Percentiles rank a stretch among this genome's conserved stretches.
phyloP scores from a whole-genome alignment of 2,888 invertebrate species.

The Heteromyza rotundicornis region DNA sequence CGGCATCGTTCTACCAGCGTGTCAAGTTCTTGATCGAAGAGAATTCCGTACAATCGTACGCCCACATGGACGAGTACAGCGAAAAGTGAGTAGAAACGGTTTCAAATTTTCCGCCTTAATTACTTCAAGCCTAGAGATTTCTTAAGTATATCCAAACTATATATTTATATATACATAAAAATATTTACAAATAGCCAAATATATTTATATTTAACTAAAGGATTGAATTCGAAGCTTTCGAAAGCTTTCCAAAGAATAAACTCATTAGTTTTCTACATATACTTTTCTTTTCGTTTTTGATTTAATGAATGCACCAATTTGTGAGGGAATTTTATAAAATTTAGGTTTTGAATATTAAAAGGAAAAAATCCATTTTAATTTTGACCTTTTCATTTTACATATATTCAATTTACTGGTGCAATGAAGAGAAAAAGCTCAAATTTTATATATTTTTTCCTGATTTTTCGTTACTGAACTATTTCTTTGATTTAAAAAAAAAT shows the following conservation, averaged over 20 bases:
- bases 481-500: conserved; percentile 25
- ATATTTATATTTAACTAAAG: too few species aligned
- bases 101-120: too few species aligned
- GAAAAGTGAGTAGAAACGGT: conserved; percentile 84
- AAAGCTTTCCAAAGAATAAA: background rate
- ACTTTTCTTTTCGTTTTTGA: conserved; percentile 11
- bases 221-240: too few species aligned
- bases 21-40: conserved; percentile 98
- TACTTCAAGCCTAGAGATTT: too few species aligned
- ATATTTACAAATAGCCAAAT: too few species aligned
- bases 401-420: conserved; percentile 46
- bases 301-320: conserved; percentile 41
- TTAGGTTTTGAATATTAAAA: background rate
- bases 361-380: background rate
- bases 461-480: conserved; percentile 34
- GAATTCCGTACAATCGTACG: conserved; percentile 98
- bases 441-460: too few species aligned
- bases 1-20: conserved; percentile 96
- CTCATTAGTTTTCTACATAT: conserved; percentile 7
- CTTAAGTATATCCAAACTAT: too few species aligned
- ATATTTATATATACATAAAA: too few species aligned
- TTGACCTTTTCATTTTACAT: background rate
- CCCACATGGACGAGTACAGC: conserved; percentile 96
- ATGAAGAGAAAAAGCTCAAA: conserved; percentile 63
- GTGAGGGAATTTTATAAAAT: conserved; percentile 10